Evolutionary conservation across 1,140 invertebrate genomes (phyloP).

Genomic region (Diachasmimorpha longicaudata): DNA sequence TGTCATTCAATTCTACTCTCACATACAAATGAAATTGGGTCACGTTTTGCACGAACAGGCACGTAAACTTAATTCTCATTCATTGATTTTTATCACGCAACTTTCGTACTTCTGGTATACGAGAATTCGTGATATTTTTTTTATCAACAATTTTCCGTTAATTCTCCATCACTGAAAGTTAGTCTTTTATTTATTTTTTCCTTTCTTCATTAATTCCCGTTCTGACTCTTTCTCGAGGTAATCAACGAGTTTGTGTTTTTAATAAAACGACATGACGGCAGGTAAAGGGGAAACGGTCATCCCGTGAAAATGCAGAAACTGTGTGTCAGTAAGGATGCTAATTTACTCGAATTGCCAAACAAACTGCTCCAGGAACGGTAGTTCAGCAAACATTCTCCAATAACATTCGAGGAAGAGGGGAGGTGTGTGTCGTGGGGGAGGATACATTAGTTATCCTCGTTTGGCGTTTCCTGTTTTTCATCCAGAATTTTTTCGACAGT

Average conservation of each 20-base stretch:
- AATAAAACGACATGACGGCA: background rate
- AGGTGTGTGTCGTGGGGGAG: background rate
- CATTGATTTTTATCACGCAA: background rate
- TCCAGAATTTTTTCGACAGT: background rate
- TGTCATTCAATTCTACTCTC: background rate
- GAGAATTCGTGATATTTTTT: background rate
- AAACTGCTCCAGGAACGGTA: background rate
- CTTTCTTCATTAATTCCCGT: background rate
- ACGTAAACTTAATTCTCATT: background rate
- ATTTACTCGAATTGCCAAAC: conserved; percentile 2
- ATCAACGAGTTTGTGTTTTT: background rate
- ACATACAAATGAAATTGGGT: background rate
- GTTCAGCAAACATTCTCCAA: conserved; percentile 9
- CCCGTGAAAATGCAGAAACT: background rate
- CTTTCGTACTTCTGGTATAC: background rate
- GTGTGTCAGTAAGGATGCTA: background rate
- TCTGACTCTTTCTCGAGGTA: background rate
- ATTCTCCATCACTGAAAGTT: background rate
- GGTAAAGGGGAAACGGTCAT: background rate
- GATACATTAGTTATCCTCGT: conserved; percentile 7
- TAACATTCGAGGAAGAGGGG: background rate
- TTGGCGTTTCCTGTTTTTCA: background rate
- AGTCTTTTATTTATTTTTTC: background rate
- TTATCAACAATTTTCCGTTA: background rate
- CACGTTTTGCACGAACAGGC: background rate